Base-by-base conservation (phyloP, 2,888 invertebrate genomes). In the Pandemis cinnamomeana region DNA sequence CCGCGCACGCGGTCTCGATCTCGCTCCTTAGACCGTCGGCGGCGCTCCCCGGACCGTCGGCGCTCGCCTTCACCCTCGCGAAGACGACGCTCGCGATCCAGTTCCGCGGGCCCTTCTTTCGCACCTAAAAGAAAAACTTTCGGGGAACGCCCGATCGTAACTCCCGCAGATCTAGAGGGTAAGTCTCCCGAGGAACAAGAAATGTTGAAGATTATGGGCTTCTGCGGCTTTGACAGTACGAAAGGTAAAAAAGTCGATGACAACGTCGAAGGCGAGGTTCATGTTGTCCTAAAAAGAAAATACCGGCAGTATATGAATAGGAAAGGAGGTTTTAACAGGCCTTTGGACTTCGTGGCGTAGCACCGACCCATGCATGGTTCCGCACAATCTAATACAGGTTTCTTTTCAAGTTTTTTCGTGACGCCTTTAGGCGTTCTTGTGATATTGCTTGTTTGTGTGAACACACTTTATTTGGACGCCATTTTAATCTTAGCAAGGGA, bases 221-320 rank as follows among this genome's bases (percentile, higher is more conserved):
- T 99, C 90, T 97, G 98, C 89, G 97, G 96, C 77, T 99, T 99
- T 90, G 98, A 99, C 87, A 96, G 98, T 0, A 99, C 99, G 0
- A 99, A 99, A 95, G 98, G 98, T 82, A 99, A 98, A 91, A 98
- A 98, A 93, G 99, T 99, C 0, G 97, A 97, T 0, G 98, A 98
- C 46, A 99, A 99, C 87, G 98, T 99, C 82, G 96, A 96, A 71
- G 99, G 98, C n/a, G 97, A 97, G 44, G 99, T 99, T 78, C 99
- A 99, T 89, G 98, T 99, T 74, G 98, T 99, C 77, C 95, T 99
- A 76, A 99, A 99, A 93, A 95, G 99, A 82, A 98, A 99, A 93
- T 99, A 99, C 90, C 96, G 99, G 82, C 99, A 99, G 93, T 99
- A 99, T 88, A 99, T 99, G 99, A 99, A 99, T 92, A 96, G 99